Evolutionary conservation across 2,113 vertebrate species (phyloP).

Genomic region (Fukomys damarensis): DNA sequence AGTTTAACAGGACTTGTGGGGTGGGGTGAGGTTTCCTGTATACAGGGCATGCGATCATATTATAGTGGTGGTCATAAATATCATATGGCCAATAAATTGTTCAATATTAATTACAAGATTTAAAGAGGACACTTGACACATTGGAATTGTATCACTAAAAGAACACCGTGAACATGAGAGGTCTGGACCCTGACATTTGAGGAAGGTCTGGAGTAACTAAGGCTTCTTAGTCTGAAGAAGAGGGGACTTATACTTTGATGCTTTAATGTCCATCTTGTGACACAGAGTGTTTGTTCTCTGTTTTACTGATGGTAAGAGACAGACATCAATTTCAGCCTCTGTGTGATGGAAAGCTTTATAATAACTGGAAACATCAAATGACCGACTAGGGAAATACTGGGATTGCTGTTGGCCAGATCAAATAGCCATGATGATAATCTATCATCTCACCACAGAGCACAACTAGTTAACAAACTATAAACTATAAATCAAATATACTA

Average conservation of each 20-base stretch:
- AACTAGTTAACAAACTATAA: background rate
- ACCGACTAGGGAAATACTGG: background rate
- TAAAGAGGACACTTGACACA: slow-evolving; percentile 20
- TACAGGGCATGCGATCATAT: background rate
- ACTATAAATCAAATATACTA: background rate
- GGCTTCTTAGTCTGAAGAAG: background rate
- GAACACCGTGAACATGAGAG: background rate
- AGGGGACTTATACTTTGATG: background rate
- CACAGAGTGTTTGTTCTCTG: slow-evolving; percentile 31
- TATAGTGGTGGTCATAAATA: background rate
- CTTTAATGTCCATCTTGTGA: background rate
- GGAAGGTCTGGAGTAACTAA: background rate
- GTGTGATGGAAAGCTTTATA: background rate
- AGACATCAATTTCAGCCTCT: slow-evolving; percentile 2
- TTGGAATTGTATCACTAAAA: background rate
- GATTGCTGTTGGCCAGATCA: background rate
- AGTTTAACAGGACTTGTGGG: background rate
- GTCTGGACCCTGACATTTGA: background rate
- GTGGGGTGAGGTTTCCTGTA: no score
- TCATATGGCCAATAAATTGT: background rate
- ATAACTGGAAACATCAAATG: background rate
- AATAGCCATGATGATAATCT: background rate
- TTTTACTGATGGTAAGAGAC: background rate
- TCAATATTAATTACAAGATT: background rate
- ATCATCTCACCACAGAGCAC: background rate